A percentile compares a stretch with the other conserved stretches of the same genome.
phyloP scores from a whole-genome alignment of 2,888 invertebrate genomes.

The Xanthorhoe spadicearia region DNA sequence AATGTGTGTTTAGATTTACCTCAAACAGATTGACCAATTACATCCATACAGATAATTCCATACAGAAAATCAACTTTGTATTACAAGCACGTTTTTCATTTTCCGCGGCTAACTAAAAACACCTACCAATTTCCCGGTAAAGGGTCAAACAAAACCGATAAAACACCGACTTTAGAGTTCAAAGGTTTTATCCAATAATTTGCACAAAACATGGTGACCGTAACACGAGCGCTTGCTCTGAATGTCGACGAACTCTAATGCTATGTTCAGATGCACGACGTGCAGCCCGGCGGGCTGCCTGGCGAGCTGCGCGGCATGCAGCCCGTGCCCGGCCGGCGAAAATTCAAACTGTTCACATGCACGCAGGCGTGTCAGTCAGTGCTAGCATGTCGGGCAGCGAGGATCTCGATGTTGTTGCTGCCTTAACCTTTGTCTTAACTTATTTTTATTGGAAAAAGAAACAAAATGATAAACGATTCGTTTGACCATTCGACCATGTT shows the following conservation, averaged over 20 bases:
- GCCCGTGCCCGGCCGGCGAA: too few relatives aligned
- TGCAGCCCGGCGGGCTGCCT: too few relatives aligned
- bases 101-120: conserved; percentile 8
- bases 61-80: background rate
- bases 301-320: too few relatives aligned
- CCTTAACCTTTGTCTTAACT: too few relatives aligned
- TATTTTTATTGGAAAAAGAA: too few relatives aligned
- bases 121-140: conserved; percentile 10
- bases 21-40: background rate
- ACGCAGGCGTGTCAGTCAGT: too few relatives aligned
- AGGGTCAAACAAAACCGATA: conserved; percentile 23
- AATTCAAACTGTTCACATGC: too few relatives aligned
- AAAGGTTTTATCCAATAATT: conserved; percentile 20
- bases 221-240: conserved; percentile 51
- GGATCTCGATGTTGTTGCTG: too few relatives aligned
- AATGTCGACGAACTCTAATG: conserved; percentile 71
- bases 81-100: background rate
- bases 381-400: too few relatives aligned
- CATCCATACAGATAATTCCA: background rate
- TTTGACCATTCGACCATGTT: too few relatives aligned
- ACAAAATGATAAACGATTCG: too few relatives aligned
- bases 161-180: conserved; percentile 19
- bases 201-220: conserved; percentile 24
- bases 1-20: background rate
- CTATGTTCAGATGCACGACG: too few relatives aligned